Conservation (phyloP, 1,140 invertebrate species). For the Cyclargus thomasi region DNA sequence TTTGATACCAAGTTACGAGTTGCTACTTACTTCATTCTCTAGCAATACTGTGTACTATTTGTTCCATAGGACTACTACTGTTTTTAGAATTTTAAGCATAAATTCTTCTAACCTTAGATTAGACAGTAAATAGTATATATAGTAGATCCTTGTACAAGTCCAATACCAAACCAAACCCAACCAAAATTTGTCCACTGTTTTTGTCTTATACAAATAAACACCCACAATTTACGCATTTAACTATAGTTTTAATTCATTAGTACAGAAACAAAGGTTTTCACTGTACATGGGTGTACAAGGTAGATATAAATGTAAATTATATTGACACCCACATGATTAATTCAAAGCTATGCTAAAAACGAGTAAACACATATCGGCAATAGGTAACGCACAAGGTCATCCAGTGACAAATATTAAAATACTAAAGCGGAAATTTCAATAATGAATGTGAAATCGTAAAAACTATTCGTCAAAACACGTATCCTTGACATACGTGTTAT, state of each 20-base stretch:
- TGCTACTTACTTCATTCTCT: too few relatives aligned
- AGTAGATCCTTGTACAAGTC: too few relatives aligned
- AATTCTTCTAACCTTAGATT: too few relatives aligned
- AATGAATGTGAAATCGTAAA: conserved; percentile 18
- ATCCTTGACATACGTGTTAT: conserved; percentile 11
- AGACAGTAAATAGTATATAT: too few relatives aligned
- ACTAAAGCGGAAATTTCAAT: conserved; percentile 16
- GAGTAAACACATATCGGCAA: conserved; percentile 18
- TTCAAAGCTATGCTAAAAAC: conserved; percentile 18
- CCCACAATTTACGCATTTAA: too few relatives aligned
- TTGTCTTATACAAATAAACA: too few relatives aligned
- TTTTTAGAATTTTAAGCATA: too few relatives aligned
- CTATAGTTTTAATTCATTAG: background rate
- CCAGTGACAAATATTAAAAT: conserved; percentile 24
- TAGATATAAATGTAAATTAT: background rate
- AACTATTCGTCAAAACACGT: background rate
- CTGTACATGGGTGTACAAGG: background rate
- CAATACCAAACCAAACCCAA: too few relatives aligned
- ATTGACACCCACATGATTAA: conserved; percentile 20
- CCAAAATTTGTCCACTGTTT: too few relatives aligned
- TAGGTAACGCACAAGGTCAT: conserved; percentile 22
- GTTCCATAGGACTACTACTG: too few relatives aligned
- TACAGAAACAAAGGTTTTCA: background rate
- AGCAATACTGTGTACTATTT: too few relatives aligned
- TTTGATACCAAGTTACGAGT: too few relatives aligned